These are phyloP conservation scores for Colletes collaris DNA, from an alignment of 2,888 invertebrate genomes.

Conservation along the genomic window DNA sequence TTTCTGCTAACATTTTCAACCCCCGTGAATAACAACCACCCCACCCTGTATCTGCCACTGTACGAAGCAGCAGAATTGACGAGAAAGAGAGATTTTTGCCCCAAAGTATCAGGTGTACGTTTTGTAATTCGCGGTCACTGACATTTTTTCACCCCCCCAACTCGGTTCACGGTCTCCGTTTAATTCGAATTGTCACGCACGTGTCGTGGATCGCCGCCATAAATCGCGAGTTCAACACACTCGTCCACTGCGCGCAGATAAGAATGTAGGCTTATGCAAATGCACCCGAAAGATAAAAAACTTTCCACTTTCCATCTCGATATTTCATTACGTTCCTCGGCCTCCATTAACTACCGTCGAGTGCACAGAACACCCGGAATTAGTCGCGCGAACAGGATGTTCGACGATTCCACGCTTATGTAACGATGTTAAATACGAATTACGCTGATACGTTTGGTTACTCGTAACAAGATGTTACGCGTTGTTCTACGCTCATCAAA, in stretches of 20 bases:
- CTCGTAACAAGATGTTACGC: too few relatives aligned
- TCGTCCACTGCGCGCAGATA: neutral
- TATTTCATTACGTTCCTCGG: neutral
- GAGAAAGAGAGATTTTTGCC: slow-evolving; percentile 14
- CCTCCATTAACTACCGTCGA: neutral
- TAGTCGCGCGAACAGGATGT: too few relatives aligned
- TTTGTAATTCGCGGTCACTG: slow-evolving; percentile 39
- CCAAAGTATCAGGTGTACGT: slow-evolving; percentile 29
- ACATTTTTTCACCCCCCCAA: slow-evolving; percentile 24
- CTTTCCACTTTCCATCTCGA: neutral
- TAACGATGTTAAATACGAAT: too few relatives aligned
- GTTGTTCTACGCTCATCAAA: too few relatives aligned
- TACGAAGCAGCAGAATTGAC: neutral
- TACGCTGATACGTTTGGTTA: too few relatives aligned
- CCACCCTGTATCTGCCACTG: too few relatives aligned
- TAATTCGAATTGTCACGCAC: slow-evolving; percentile 48
- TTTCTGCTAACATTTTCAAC: too few relatives aligned
- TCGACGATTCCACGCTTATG: too few relatives aligned
- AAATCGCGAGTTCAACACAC: slow-evolving; percentile 19
- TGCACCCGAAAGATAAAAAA: slow-evolving; percentile 9
- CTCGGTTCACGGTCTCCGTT: slow-evolving; percentile 28
- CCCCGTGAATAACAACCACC: too few relatives aligned
- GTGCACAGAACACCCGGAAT: too few relatives aligned
- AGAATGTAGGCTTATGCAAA: slow-evolving; percentile 23
- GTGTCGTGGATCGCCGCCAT: slow-evolving; percentile 3